phyloP scores from a whole-genome alignment of 2,113 vertebrate genomes.

The Hipposideros armiger region DNA sequence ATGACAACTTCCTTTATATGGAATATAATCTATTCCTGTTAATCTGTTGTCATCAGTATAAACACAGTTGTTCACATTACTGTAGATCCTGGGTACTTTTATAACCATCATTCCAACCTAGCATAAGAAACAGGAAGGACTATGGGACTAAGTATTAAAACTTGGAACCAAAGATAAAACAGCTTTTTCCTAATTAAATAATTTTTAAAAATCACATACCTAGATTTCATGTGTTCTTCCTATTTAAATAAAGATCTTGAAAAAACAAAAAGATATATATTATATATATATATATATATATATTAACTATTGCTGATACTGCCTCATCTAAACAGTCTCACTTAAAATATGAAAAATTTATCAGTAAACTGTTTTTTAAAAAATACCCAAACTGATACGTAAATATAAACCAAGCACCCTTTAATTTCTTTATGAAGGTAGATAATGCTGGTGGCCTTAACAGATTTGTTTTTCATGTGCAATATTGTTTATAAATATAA shows the following conservation, averaged over 20 bases:
- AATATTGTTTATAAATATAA: conserved; percentile 1
- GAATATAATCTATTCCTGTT: conserved; percentile 22
- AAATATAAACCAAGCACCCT: conserved; percentile 52
- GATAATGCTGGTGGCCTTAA: conserved; percentile 54
- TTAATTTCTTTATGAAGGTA: background rate
- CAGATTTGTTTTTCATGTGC: conserved; percentile 17
- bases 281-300: background rate
- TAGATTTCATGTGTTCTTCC: conserved; percentile 28
- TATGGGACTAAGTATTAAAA: conserved; percentile 47
- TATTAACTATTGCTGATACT: conserved; percentile 22
- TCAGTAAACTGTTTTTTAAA: conserved; percentile 40
- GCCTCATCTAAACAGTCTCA: conserved; percentile 18
- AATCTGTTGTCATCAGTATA: background rate
- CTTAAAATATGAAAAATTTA: conserved; percentile 37
- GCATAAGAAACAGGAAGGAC: conserved; percentile 16
- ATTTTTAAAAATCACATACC: background rate
- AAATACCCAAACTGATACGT: background rate
- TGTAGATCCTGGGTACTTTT: conserved; percentile 10
- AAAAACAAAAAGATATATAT: background rate
- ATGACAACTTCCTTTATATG: conserved; percentile 5
- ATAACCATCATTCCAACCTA: background rate
- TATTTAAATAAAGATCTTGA: conserved; percentile 27
- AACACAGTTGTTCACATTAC: conserved; percentile 17
- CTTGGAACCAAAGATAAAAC: conserved; percentile 8
- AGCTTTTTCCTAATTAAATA: conserved; percentile 55